Evolutionary conservation across 1,140 invertebrate genomes (phyloP).

Genomic region (Drosophila nigrodunni): DNA sequence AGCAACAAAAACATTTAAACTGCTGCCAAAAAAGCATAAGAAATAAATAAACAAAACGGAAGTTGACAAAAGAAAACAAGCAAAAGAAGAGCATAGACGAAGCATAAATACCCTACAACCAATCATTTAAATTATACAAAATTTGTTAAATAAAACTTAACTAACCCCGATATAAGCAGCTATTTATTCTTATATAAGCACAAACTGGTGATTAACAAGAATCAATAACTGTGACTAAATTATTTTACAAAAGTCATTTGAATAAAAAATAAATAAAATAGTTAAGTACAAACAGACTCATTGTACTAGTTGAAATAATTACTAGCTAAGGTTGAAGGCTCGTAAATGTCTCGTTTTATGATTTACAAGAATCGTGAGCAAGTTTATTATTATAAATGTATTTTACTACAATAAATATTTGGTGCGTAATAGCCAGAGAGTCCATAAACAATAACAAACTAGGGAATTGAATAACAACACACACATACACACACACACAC

Average conservation of each 20-base stretch:
- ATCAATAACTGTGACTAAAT: slow-evolving; percentile 4
- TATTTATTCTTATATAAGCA: background rate
- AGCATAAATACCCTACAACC: slow-evolving; percentile 20
- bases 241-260: slow-evolving; percentile 8
- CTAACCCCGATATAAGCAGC: background rate
- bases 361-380: slow-evolving; percentile 38
- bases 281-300: background rate
- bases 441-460: slow-evolving; percentile 37
- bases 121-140: too few species aligned
- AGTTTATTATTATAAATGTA: slow-evolving; percentile 48
- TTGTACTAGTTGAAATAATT: background rate
- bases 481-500: slow-evolving; percentile 41
- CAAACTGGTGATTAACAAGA: background rate
- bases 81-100: slow-evolving; percentile 3
- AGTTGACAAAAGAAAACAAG: slow-evolving; percentile 62
- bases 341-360: slow-evolving; percentile 29
- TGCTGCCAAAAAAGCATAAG: slow-evolving; percentile 45
- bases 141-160: background rate
- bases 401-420: slow-evolving; percentile 44
- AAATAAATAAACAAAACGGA: slow-evolving; percentile 64
- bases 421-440: slow-evolving; percentile 36
- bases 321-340: background rate
- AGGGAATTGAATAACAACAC: slow-evolving; percentile 54
- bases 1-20: slow-evolving; percentile 20
- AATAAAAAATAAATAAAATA: background rate